Percentiles rank a stretch among this genome's conserved stretches.
Evolutionary conservation across 2,888 invertebrate species (phyloP).

Genomic region (Cyrtodaria siliqua): DNA sequence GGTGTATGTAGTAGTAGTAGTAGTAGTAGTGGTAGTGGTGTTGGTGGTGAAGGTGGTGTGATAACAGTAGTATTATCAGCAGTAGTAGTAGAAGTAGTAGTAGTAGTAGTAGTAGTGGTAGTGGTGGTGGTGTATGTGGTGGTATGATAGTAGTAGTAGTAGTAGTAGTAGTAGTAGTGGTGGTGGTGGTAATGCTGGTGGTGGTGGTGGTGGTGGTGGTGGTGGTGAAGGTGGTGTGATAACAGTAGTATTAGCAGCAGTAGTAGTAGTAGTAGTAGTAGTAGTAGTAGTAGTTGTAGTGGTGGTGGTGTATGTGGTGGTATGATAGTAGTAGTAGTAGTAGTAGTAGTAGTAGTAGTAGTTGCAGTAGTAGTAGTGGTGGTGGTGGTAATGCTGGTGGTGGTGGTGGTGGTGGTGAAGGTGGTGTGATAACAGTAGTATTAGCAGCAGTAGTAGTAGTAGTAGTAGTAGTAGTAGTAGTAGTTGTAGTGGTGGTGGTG

Average conservation of each 20-base stretch:
- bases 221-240: too few relatives aligned
- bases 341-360: too few relatives aligned
- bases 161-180: constrained; percentile 4
- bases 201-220: neutral
- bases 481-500: neutral
- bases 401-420: neutral
- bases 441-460: neutral
- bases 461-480: neutral
- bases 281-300: too few relatives aligned
- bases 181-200: neutral
- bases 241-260: too few relatives aligned
- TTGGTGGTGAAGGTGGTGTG: neutral
- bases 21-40: neutral
- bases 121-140: too few relatives aligned
- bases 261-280: too few relatives aligned
- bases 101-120: constrained; percentile 10
- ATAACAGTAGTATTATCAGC: neutral
- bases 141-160: too few relatives aligned
- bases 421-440: neutral
- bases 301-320: too few relatives aligned
- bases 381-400: neutral
- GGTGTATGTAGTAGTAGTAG: neutral
- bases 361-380: neutral
- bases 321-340: too few relatives aligned
- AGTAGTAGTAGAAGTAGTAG: constrained; percentile 10